Base-by-base conservation (phyloP, 2,113 vertebrate genomes). In the Sapajus apella region DNA sequence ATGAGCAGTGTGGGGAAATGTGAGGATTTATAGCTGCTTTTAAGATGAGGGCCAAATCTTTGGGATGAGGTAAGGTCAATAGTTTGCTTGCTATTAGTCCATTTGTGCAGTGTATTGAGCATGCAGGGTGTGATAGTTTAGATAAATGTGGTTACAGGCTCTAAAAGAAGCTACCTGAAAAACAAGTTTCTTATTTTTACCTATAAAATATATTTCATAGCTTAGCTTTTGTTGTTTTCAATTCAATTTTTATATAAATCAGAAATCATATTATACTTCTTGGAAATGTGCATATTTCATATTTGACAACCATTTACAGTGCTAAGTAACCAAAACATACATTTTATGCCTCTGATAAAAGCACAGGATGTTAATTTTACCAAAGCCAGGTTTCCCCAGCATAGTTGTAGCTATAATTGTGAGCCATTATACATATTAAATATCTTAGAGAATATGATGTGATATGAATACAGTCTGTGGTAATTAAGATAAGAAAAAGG, bases 21-120 rank as follows among this genome's bases (percentile, higher is more conserved):
- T 70, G 84, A 95, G 79, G 66, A 97, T 97, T 98, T 97, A 97
- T 96, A 76, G 87, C 88, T 94, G 97, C 98, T 98, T 98, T 98
- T 97, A 97, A 97, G 86, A 91, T 87, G 68, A 96, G 93, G 83
- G 96, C 82, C 77, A 93, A 95, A 91, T 94, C 43, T 90, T 79
- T 90, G 45, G 70, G 86, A 97, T 96, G 97, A 97, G n/a, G 68
- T 89, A 97, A 98, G 87, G 75, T 73, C 14, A 25, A 91, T 91
- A 77, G 82, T 86, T 96, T 96, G 47, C 82, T 92, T 86, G 40
- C 86, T 95, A 35, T 98, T 93, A 93, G 79, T 91, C 30, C 37
- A 87, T 94, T 95, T 97, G 86, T 85, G 27, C 58, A 37, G 11
- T 32, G 18, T 58, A 45, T 32, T 94, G 40, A 12, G 18, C 20